These are phyloP conservation scores for Ischnus inquisitorius DNA, from an alignment of 2,888 invertebrate species.

Conservation along the genomic window DNA sequence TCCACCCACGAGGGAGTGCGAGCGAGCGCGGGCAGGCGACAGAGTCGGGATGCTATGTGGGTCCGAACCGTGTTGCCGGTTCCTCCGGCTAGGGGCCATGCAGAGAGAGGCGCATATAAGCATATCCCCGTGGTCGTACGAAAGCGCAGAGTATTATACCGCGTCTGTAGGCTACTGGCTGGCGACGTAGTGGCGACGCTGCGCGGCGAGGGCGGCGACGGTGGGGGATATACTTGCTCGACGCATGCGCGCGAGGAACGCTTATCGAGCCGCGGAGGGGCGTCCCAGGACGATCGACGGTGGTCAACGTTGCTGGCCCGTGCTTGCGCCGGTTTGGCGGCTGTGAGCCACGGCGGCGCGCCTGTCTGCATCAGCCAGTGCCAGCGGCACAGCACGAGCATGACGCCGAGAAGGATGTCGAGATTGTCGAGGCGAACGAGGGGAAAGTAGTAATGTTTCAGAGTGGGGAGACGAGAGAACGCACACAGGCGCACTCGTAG, in stretches of 20 bases:
- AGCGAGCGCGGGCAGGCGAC: slow-evolving; percentile 76
- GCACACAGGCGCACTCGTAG: background rate
- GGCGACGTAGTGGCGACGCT: slow-evolving; percentile 84
- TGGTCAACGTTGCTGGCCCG: slow-evolving; percentile 64
- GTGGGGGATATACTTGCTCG: background rate
- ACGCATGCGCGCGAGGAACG: slow-evolving; percentile 71
- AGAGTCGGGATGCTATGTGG: slow-evolving; percentile 73
- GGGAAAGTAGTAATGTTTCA: slow-evolving; percentile 37
- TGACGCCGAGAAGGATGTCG: slow-evolving; percentile 32
- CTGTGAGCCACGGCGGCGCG: slow-evolving; percentile 33
- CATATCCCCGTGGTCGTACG: slow-evolving; percentile 56
- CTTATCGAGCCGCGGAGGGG: slow-evolving; percentile 80
- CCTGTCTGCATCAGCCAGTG: slow-evolving; percentile 18
- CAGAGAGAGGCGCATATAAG: slow-evolving; percentile 59
- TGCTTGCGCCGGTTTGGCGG: slow-evolving; percentile 64
- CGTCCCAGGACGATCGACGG: slow-evolving; percentile 75
- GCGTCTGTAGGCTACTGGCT: slow-evolving; percentile 77
- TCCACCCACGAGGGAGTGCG: slow-evolving; percentile 67
- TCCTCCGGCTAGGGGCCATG: slow-evolving; percentile 71
- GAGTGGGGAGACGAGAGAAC: slow-evolving; percentile 67
- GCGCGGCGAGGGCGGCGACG: slow-evolving; percentile 65
- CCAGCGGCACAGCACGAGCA: slow-evolving; percentile 36
- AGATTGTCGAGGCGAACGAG: slow-evolving; percentile 26
- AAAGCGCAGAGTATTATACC: slow-evolving; percentile 68
- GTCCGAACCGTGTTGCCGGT: slow-evolving; percentile 82